Conservation (phyloP, 2,888 invertebrate genomes). For the Papilio gigon region DNA sequence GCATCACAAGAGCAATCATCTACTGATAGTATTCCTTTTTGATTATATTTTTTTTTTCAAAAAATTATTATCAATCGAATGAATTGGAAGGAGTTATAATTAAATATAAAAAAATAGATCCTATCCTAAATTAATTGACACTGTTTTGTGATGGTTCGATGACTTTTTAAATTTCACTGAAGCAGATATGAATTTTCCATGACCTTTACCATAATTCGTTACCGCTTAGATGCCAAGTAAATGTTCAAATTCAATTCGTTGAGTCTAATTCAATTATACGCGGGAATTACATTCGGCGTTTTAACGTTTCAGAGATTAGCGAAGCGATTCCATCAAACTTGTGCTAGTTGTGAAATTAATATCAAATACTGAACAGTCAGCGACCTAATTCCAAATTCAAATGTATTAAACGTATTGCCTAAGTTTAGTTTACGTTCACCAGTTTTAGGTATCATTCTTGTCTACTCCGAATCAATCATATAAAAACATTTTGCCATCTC, state of each 20-base stretch:
- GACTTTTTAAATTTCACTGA: neutral
- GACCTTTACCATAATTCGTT: constrained; percentile 13
- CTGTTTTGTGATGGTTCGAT: neutral
- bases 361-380: constrained; percentile 44
- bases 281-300: neutral
- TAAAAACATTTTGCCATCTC: neutral
- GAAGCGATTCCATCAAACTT: constrained; percentile 22
- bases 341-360: constrained; percentile 5
- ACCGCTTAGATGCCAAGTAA: constrained; percentile 11
- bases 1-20: too few species aligned
- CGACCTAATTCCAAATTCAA: constrained; percentile 56
- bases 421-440: too few species aligned
- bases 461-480: too few species aligned
- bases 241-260: constrained; percentile 13
- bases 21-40: too few species aligned
- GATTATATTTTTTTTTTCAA: too few species aligned
- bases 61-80: too few species aligned
- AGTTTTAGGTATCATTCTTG: too few species aligned
- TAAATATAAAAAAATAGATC: neutral
- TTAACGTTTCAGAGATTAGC: constrained; percentile 5
- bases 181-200: neutral
- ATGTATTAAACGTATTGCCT: constrained; percentile 6
- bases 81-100: neutral
- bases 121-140: neutral
- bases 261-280: constrained; percentile 24